Evolutionary conservation across 2,113 vertebrate species (phyloP).

Genomic region (Trogon melanurus): DNA sequence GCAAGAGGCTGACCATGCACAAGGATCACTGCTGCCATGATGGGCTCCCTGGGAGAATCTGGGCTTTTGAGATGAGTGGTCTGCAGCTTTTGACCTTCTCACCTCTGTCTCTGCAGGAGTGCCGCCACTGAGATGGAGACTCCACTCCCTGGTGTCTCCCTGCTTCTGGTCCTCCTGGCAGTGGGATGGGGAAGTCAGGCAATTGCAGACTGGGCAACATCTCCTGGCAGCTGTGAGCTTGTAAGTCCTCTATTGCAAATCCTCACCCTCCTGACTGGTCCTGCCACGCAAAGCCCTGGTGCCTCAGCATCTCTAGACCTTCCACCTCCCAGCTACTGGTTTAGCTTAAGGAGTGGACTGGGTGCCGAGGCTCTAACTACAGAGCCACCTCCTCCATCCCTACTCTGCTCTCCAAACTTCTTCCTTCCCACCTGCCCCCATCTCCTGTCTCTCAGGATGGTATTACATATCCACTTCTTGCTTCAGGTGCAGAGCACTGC

Average conservation of each 20-base stretch:
- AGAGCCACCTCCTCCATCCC: neutral
- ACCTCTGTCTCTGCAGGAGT: slow-evolving; percentile 47
- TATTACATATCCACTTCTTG: neutral
- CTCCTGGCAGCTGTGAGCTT: slow-evolving; percentile 48
- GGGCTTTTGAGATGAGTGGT: neutral
- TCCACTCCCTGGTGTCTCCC: slow-evolving; percentile 58
- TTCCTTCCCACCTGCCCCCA: neutral
- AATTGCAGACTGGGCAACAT: neutral
- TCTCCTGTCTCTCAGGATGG: neutral
- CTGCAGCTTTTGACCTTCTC: neutral
- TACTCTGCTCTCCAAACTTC: neutral
- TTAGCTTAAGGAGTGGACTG: neutral
- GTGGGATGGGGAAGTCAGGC: slow-evolving; percentile 48
- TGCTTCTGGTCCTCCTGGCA: slow-evolving; percentile 68
- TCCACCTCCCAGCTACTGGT: neutral
- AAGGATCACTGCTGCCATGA: neutral
- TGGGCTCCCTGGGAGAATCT: neutral
- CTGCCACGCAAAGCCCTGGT: neutral
- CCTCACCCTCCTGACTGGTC: neutral
- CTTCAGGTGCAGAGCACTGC: slow-evolving; percentile 76
- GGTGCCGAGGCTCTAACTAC: neutral
- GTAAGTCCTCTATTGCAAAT: slow-evolving; percentile 68
- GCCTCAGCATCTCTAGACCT: neutral
- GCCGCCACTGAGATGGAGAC: slow-evolving; percentile 75
- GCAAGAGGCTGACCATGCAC: accelerated